A percentile compares a stretch with the other conserved stretches of the same genome.
These are phyloP conservation scores for Magallana gigas DNA, from an alignment of 1,140 invertebrate species.

Conservation along the genomic window DNA sequence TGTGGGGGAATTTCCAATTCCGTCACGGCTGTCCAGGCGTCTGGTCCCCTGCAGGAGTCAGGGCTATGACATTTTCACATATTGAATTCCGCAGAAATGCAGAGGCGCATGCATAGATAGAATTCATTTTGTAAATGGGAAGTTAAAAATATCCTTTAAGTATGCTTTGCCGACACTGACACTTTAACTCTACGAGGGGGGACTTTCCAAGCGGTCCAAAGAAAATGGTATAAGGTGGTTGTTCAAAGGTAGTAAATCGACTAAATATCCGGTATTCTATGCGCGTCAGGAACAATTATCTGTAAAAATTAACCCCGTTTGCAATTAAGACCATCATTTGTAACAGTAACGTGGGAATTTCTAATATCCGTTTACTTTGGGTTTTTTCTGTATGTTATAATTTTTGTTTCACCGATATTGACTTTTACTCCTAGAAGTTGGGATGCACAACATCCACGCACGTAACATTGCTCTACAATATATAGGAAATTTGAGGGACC, in stretches of 20 bases:
- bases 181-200: background rate
- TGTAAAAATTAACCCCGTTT: background rate
- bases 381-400: background rate
- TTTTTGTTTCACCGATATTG: slow-evolving; percentile 11
- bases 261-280: slow-evolving; percentile 11
- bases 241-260: slow-evolving; percentile 2
- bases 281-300: slow-evolving; percentile 18
- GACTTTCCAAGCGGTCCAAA: background rate
- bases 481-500: background rate
- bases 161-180: background rate
- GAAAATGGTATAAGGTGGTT: background rate
- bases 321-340: slow-evolving; percentile 26
- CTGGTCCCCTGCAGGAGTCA: background rate
- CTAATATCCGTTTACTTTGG: background rate
- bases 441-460: background rate
- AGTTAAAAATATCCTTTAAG: slow-evolving; percentile 12
- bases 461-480: background rate
- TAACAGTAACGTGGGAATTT: background rate
- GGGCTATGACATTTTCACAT: background rate
- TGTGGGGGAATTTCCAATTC: background rate
- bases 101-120: slow-evolving; percentile 4
- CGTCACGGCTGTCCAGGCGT: background rate
- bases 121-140: slow-evolving; percentile 7
- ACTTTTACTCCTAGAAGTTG: background rate
- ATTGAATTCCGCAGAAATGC: slow-evolving; percentile 12